These are phyloP conservation scores for Sebastes oblongus DNA, from an alignment of 2,797 vertebrate species.

Conservation along the genomic window DNA sequence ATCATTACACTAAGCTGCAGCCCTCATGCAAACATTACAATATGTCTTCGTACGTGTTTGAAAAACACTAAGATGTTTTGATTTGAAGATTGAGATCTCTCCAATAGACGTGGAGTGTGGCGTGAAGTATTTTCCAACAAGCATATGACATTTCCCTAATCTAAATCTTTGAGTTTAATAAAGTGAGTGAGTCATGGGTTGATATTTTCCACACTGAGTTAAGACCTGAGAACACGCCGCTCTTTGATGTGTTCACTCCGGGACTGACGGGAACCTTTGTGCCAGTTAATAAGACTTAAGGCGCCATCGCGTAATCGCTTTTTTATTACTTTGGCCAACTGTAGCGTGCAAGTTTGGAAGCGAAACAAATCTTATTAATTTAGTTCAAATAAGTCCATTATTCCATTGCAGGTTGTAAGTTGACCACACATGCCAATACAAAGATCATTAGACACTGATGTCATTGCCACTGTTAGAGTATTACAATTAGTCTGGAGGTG, in stretches of 20 bases:
- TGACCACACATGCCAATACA: not conserved
- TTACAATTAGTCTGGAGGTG: not conserved
- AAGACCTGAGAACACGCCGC: slow-evolving; percentile 4
- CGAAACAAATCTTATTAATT: not conserved
- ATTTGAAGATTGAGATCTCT: not conserved
- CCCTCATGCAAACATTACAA: not conserved
- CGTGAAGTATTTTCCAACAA: not conserved
- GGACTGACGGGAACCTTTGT: slow-evolving; percentile 20
- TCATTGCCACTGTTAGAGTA: not conserved
- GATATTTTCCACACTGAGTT: slow-evolving; percentile 27
- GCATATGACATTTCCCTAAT: not conserved
- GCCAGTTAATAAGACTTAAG: not conserved
- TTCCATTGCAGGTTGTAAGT: not conserved
- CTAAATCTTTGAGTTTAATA: slow-evolving; percentile 24
- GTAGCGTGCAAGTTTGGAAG: not conserved
- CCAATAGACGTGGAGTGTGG: not conserved
- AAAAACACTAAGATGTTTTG: not conserved
- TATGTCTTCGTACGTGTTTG: not conserved
- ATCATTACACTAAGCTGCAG: not conserved
- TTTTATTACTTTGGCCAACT: not conserved
- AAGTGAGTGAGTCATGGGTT: slow-evolving; percentile 26
- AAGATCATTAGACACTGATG: not conserved
- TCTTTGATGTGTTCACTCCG: slow-evolving; percentile 3
- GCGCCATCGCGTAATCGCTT: not conserved
- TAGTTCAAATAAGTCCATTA: not conserved